Evolutionary conservation across 2,113 vertebrate species (phyloP).

Genomic region (Seriola quinqueradiata): DNA sequence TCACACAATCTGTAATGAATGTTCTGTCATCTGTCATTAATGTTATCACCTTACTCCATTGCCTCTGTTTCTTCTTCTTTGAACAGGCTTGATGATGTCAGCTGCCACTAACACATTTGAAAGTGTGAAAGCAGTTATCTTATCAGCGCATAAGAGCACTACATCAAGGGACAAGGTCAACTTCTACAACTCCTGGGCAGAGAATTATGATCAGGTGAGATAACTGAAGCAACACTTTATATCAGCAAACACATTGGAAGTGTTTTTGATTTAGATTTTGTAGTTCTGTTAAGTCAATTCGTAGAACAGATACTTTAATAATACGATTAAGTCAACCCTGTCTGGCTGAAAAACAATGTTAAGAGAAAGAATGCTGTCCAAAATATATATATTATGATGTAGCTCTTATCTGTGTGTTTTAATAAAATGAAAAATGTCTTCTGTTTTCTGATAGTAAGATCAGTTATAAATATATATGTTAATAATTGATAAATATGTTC

Average conservation of each 20-base stretch:
- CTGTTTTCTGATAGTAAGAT: neutral
- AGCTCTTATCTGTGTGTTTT: constrained; percentile 2
- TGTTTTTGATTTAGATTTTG: neutral
- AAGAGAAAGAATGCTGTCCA: neutral
- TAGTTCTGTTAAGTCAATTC: neutral
- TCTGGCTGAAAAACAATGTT: neutral
- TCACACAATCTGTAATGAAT: neutral
- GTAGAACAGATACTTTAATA: neutral
- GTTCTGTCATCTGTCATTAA: neutral
- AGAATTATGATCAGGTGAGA: constrained; percentile 83
- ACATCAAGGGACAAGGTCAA: constrained; percentile 70
- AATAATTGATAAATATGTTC: neutral
- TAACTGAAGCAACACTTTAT: neutral
- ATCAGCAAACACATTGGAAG: too few species aligned
- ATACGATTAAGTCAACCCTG: neutral
- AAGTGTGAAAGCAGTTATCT: constrained; percentile 70
- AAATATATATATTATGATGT: neutral
- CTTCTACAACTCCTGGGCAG: constrained; percentile 84
- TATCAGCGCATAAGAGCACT: constrained; percentile 66
- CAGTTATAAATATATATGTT: neutral
- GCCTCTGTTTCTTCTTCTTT: neutral
- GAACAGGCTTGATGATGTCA: constrained; percentile 72
- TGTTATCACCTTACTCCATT: neutral
- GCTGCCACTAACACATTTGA: constrained; percentile 64
- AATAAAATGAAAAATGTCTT: neutral